Percentiles rank a stretch among this genome's conserved stretches.
Conservation (phyloP, 2,888 invertebrate genomes). For the Gymnosoma rotundatum region DNA sequence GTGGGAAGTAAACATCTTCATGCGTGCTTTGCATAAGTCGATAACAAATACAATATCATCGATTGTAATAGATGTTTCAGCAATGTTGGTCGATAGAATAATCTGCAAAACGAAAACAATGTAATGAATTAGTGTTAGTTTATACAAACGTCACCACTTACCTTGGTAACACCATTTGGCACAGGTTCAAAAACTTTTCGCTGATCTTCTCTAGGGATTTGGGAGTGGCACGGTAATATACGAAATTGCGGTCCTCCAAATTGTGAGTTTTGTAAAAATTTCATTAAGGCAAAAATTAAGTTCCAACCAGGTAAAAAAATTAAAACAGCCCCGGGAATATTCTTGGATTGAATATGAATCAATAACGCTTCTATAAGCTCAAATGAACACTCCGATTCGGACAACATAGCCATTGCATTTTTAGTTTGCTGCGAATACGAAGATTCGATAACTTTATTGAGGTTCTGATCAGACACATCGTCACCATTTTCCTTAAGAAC, state of each 20-base stretch:
- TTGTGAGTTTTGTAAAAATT: conserved; percentile 89
- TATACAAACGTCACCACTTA: conserved; percentile 76
- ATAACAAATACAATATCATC: conserved; percentile 99
- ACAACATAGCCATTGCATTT: conserved; percentile 88
- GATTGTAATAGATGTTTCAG: conserved; percentile 98
- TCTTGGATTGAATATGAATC: conserved; percentile 84
- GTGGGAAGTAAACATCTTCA: conserved; percentile 98
- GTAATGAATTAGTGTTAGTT: background rate
- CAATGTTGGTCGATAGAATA: conserved; percentile 98
- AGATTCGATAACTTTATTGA: conserved; percentile 85
- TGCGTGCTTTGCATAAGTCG: conserved; percentile 98
- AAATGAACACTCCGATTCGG: conserved; percentile 95
- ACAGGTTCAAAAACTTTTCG: conserved; percentile 95
- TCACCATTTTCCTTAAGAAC: conserved; percentile 85
- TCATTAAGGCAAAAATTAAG: conserved; percentile 95
- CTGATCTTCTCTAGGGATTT: conserved; percentile 97
- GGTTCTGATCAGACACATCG: conserved; percentile 88
- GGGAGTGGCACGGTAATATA: conserved; percentile 97
- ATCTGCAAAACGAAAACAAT: conserved; percentile 85
- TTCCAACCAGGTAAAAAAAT: conserved; percentile 99
- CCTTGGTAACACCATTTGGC: conserved; percentile 92
- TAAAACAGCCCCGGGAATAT: conserved; percentile 92
- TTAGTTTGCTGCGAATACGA: conserved; percentile 86
- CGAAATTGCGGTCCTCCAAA: conserved; percentile 88
- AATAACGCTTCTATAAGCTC: conserved; percentile 94